Conservation (phyloP, 2,888 invertebrate genomes). For the Hybos culiciformis region DNA sequence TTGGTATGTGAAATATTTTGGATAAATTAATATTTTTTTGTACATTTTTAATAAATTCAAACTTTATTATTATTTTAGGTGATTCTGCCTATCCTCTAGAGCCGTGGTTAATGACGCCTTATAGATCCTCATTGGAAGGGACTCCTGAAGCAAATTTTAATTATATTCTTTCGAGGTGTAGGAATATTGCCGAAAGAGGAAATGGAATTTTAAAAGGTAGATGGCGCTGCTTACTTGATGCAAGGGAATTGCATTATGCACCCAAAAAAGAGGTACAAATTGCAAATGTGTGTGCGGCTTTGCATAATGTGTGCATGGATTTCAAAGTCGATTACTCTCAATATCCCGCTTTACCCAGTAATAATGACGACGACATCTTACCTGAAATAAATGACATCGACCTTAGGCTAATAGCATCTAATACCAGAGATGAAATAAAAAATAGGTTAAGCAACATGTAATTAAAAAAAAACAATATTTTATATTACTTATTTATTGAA, state of each 20-base stretch:
- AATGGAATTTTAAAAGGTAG: constrained; percentile 6
- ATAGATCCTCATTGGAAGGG: background rate
- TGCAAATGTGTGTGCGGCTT: constrained; percentile 7
- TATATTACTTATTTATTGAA: no score
- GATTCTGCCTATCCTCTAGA: constrained; percentile 11
- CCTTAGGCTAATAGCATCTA: no score
- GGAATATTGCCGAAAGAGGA: constrained; percentile 8
- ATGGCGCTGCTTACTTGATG: constrained; percentile 7
- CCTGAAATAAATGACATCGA: no score
- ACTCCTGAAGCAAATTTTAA: constrained; percentile 6
- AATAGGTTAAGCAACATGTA: no score
- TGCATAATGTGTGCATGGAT: constrained; percentile 8
- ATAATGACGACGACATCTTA: no score
- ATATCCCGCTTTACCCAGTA: no score
- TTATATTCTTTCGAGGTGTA: constrained; percentile 3
- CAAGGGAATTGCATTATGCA: constrained; percentile 7
- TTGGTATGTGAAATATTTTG: background rate
- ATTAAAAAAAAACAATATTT: no score
- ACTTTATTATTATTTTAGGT: constrained; percentile 6
- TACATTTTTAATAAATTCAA: background rate
- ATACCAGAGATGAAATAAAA: no score
- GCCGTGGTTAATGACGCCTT: constrained; percentile 10
- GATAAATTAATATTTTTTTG: background rate
- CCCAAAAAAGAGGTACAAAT: constrained; percentile 7
- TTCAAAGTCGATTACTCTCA: no score